phyloP scores from a whole-genome alignment of 2,113 vertebrate genomes.

The Genyomyrus donnyi region DNA sequence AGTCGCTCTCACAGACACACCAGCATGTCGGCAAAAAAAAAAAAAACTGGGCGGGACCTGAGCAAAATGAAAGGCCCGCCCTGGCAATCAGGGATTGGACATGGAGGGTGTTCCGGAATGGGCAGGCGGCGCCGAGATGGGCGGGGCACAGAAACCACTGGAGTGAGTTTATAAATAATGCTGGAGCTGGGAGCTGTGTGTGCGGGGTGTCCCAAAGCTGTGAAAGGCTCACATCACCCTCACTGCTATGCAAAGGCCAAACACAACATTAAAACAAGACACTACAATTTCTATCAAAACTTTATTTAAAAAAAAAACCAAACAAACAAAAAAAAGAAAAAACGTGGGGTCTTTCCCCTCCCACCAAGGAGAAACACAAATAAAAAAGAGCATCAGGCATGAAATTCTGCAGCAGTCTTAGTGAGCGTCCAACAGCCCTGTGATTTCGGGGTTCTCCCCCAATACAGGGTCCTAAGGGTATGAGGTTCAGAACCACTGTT shows the following conservation, averaged over 20 bases:
- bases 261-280: background rate
- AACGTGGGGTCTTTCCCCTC: background rate
- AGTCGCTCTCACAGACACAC: background rate
- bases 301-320: background rate
- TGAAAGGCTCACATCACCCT: background rate
- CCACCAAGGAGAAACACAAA: background rate
- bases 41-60: background rate
- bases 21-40: background rate
- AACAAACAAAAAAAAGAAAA: background rate
- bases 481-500: background rate
- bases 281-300: background rate
- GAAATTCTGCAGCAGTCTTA: background rate
- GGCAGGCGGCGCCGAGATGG: background rate
- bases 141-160: background rate
- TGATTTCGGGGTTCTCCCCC: background rate
- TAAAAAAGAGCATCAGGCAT: background rate
- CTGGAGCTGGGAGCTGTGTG: background rate
- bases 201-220: background rate
- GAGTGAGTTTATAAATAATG: conserved; percentile 17
- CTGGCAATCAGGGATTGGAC: background rate
- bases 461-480: background rate
- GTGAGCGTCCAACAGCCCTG: background rate
- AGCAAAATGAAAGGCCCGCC: background rate
- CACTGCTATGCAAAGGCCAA: background rate
- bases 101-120: conserved; percentile 2